Evolutionary conservation across 2,113 vertebrate genomes (phyloP), one percentile per base, ranked within the genome.

Genomic region (Solea solea): DNA sequence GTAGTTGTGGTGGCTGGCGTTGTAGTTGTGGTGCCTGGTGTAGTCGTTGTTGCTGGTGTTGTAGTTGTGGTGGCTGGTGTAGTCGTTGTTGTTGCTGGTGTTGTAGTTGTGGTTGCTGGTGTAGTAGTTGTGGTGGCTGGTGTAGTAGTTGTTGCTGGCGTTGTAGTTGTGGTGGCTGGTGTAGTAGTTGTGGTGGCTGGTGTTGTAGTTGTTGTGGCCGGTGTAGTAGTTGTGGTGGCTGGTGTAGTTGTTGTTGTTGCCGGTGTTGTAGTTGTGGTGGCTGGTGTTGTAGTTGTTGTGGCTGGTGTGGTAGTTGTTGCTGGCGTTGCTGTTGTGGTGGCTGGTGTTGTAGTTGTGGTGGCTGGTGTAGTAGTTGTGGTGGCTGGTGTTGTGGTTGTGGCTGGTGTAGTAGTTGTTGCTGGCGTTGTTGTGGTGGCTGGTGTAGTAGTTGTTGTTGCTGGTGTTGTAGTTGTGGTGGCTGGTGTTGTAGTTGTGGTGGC

Each of bases 261-360:
- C 21, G n/a, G 2, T 28, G 52, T 28, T 2, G 52, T 54, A 28
- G 25, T 54, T 4, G 52, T 28, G 0, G 57, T 44, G 11, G 40
- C 15, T 11, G 40, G 5, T 2, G 57, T 12, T 0, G 57, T 44
- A 10, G 57, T 40, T 9, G 56, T 58, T 40, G 56, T 41, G 9
- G 57, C 5, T n/a, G 40, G 6, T 10, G 14, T 15, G n/a, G 48
- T n/a, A 3, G 59, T 34, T 9, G 56, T 62, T 7, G 59, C 1
- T 40, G 12, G 2, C 8, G 28, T n/a, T 2, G 55, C 40, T 7
- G 55, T 57, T 5, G 59, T 28, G 1, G 59, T 28, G 0, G 59
- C 7, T 0, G 21, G 3, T 0, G 42, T 5, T 10, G 59, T 34
- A 0, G 64, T 55, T 14, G 41, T 54, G 0, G n/a, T 16, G 15